phyloP scores from a whole-genome alignment of 2,888 invertebrate species.

The Panzeria rudis region DNA sequence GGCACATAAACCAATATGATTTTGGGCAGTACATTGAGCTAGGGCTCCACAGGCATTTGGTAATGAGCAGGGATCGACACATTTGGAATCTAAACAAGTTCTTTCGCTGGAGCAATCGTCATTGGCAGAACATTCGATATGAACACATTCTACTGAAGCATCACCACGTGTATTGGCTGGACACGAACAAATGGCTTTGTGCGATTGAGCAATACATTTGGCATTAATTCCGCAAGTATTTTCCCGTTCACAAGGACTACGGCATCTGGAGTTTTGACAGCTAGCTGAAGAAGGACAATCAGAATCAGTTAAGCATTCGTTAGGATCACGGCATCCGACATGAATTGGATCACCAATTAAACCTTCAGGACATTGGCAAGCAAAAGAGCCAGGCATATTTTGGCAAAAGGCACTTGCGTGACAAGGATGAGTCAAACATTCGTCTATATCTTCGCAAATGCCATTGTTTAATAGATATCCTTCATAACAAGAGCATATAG shows the following conservation, averaged over 20 bases:
- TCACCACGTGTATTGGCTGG: conserved; percentile 90
- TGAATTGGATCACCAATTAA: conserved; percentile 90
- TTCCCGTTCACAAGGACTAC: conserved; percentile 89
- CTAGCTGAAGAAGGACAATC: conserved; percentile 92
- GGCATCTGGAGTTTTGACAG: conserved; percentile 90
- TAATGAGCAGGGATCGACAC: conserved; percentile 91
- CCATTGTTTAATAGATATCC: conserved; percentile 89
- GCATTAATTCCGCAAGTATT: conserved; percentile 90
- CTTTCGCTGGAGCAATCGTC: conserved; percentile 89
- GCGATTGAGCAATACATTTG: conserved; percentile 88
- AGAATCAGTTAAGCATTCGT: conserved; percentile 90
- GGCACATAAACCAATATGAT: conserved; percentile 92
- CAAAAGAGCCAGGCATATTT: conserved; percentile 91
- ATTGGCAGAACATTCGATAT: conserved; percentile 91
- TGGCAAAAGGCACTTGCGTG: conserved; percentile 90
- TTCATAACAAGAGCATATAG: conserved; percentile 89
- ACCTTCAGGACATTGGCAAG: conserved; percentile 91
- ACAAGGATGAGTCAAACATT: conserved; percentile 91
- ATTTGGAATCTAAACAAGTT: conserved; percentile 91
- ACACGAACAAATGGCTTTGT: conserved; percentile 90
- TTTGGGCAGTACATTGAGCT: conserved; percentile 89
- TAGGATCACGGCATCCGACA: conserved; percentile 91
- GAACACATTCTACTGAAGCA: conserved; percentile 88
- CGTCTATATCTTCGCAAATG: conserved; percentile 91
- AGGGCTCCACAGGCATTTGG: conserved; percentile 93